Conservation (phyloP, 2,113 vertebrate species). For the Taurulus bubalis region DNA sequence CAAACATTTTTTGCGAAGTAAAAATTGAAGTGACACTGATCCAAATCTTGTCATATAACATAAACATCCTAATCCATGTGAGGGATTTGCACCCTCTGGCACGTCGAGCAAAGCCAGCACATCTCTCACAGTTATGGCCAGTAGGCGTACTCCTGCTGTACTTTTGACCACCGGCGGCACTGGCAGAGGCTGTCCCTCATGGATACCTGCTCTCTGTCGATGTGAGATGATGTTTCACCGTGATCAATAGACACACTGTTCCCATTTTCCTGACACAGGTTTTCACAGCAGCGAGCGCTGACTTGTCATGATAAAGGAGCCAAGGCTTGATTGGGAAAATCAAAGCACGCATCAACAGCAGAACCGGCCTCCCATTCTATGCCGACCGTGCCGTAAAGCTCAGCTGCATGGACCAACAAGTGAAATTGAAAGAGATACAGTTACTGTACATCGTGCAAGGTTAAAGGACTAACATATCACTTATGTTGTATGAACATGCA, state of each 20-base stretch:
- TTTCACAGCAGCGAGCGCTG: conserved; percentile 73
- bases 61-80: conserved; percentile 32
- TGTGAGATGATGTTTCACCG: conserved; percentile 79
- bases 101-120: not conserved
- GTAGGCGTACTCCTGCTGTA: conserved; percentile 13
- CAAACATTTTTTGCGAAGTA: conserved; percentile 1
- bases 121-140: conserved; percentile 16
- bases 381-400: not conserved
- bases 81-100: conserved; percentile 24
- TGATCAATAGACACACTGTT: conserved; percentile 83
- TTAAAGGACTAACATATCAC: not conserved
- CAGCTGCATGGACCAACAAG: not conserved
- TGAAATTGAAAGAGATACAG: not conserved
- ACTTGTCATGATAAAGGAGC: conserved; percentile 71
- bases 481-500: not conserved
- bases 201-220: conserved; percentile 50
- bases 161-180: conserved; percentile 21
- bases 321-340: conserved; percentile 68
- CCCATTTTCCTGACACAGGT: conserved; percentile 84
- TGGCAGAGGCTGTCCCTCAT: conserved; percentile 38
- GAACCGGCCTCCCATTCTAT: conserved; percentile 4
- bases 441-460: not conserved
- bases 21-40: conserved; percentile 38
- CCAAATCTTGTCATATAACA: conserved; percentile 36
- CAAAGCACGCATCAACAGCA: conserved; percentile 68